Evolutionary conservation across 2,888 invertebrate species (phyloP), one percentile per base, ranked within the genome.

Genomic region (Selenia dentaria): DNA sequence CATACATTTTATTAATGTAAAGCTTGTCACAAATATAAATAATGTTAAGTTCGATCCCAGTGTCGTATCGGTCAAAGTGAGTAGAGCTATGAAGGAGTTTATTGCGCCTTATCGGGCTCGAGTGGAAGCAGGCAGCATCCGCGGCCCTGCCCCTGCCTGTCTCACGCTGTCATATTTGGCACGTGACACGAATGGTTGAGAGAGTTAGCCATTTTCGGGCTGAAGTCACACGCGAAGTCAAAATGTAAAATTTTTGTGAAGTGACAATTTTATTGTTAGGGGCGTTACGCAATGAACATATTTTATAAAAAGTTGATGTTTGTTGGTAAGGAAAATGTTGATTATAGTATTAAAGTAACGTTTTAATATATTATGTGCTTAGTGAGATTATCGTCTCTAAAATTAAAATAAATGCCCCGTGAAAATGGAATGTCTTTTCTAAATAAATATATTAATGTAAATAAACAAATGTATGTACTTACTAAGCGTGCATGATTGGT

Each of bases 211-310:
- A 9, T 31, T 42, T 35, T 41, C 10, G 22, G 42, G 16, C 4
- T 6, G 11, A 12, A 35, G 12, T 25, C 29, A 13, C 26, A 12
- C 24, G 9, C 10, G 18, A 18, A 29, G 13, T n/a, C 18, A 16
- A 32, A 44, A 37, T 36, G 14, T 11, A 32, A 22, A 32, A 43
- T 43, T 44, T 37, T 32, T 32, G 27, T 44, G 22, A 8, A 8
- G 22, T 22, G 6, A 8, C 22, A 22, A 22, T 1, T 22, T 22
- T 22, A 8, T 22, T 22, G 22, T 8, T 6, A 18, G 22, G 22
- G n/a, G 20, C 8, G 25, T 1, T 16, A 12, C 3, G 8, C 5
- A 9, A 9, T 18, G 31, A 2, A 18, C 3, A 10, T 11, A 32
- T 32, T 32, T 32, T 18, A 24, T 1, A 9, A 29, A 28, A 13